Evolutionary conservation across 2,113 vertebrate genomes (phyloP).

Genomic region (Pteropus alecto): DNA sequence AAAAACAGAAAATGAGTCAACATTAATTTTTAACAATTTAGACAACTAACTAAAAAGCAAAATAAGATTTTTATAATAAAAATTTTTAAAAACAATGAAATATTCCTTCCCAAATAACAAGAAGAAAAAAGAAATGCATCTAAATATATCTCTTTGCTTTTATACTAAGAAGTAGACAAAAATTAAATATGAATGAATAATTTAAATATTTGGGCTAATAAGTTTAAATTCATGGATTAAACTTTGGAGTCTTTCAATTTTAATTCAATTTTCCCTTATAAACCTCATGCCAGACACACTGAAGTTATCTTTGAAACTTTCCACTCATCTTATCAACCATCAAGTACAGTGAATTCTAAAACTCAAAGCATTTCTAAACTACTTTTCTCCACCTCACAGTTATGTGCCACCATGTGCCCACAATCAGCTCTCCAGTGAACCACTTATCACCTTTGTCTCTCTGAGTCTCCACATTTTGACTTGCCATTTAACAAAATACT

Average conservation of each 20-base stretch:
- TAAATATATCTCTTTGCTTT: neutral
- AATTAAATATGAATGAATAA: neutral
- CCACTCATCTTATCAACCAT: neutral
- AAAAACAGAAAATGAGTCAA: neutral
- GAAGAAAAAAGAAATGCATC: neutral
- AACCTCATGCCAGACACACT: neutral
- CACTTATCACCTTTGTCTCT: neutral
- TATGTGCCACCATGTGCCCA: accelerated
- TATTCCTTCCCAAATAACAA: neutral
- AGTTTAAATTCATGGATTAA: neutral
- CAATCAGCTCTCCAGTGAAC: neutral
- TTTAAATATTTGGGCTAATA: neutral
- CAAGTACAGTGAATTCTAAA: neutral
- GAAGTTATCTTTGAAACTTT: neutral
- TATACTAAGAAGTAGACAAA: neutral
- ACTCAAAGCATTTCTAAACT: neutral
- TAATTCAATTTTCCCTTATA: neutral
- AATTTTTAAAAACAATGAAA: neutral
- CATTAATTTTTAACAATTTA: neutral
- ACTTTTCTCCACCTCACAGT: neutral
- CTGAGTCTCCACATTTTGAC: neutral
- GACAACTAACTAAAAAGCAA: neutral
- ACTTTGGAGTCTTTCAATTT: neutral
- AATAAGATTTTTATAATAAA: neutral
- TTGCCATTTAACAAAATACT: neutral